Evolutionary conservation across 2,797 vertebrate genomes (phyloP), one percentile per base, ranked within the genome.

Genomic region (Choloepus didactylus): DNA sequence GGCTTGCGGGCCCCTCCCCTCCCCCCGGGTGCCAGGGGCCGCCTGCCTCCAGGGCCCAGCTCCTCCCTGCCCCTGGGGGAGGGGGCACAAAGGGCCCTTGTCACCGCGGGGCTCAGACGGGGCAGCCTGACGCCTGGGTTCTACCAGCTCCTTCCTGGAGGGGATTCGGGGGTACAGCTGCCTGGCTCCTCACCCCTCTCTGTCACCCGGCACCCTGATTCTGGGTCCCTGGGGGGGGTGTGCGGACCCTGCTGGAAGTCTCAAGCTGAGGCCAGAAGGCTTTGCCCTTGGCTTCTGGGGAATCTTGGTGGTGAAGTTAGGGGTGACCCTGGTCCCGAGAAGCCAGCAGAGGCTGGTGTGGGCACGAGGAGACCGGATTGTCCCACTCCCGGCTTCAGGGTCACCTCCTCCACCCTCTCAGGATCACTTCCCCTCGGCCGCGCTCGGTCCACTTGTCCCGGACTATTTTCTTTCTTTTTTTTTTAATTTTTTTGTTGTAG

Each of bases 21-120:
- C 81, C 90, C 81, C 92, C 81, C 0, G 96, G 96, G 97, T 97
- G 97, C 97, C 97, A 97, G 96, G 96, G 97, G 95, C 97, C 89
- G 96, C 97, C 97, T 98, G 97, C 97, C 96, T 97, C 96, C 97
- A 95, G 96, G 96, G 95, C 95, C 85, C 97, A 93, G 96, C 97
- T 98, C 97, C 97, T 97, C 97, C 97, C 97, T 97, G 89, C 75
- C 94, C 94, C 59, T 0, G 84, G 86, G 66, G 95, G 95, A 96
- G 91, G 79, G 97, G 96, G 92, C 81, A 98, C 97, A 98, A 98
- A 97, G 93, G 96, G 95, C 97, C 97, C 97, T 98, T 98, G 97
- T 98, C 96, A 97, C 92, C 88, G 59, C 38, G 1, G 66, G 87
- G 85, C 94, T 87, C 16, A 31, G 77, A 92, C 96, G 41, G 69